These are phyloP conservation scores for Paracanthobrama guichenoti DNA, from an alignment of 2,113 vertebrate species.

Conservation along the genomic window DNA sequence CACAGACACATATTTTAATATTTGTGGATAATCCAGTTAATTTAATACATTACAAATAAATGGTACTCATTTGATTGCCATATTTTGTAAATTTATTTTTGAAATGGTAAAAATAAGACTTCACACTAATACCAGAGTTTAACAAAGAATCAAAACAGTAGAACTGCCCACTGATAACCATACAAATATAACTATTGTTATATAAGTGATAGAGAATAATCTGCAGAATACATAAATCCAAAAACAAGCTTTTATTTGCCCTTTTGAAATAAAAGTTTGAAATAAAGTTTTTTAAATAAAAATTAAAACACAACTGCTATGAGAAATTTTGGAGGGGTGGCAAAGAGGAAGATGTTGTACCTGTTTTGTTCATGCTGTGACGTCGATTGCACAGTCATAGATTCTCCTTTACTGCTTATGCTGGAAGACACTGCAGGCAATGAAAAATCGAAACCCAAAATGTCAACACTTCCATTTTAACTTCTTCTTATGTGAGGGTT, in stretches of 20 bases:
- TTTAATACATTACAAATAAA: no score
- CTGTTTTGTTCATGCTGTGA: constrained; percentile 74
- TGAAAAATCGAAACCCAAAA: not conserved
- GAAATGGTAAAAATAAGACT: not conserved
- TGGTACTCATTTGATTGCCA: no score
- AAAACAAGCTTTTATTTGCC: not conserved
- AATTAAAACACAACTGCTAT: not conserved
- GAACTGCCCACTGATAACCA: not conserved
- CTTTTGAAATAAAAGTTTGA: not conserved
- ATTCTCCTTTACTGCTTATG: constrained; percentile 79
- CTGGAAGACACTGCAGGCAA: constrained; percentile 68
- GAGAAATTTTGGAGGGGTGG: not conserved
- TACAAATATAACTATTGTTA: not conserved
- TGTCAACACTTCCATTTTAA: not conserved
- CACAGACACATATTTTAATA: not conserved
- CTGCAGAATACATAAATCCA: not conserved
- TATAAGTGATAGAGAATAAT: not conserved
- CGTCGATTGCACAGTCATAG: constrained; percentile 74
- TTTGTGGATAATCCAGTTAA: not conserved
- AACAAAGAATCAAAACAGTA: not conserved
- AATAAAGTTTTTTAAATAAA: no score
- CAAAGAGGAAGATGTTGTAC: constrained; percentile 60
- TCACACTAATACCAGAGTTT: not conserved
- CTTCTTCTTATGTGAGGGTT: not conserved
- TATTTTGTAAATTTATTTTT: no score